These are phyloP conservation scores for Urosaurus nigricauda DNA, from an alignment of 2,797 vertebrate species.

Conservation along the genomic window DNA sequence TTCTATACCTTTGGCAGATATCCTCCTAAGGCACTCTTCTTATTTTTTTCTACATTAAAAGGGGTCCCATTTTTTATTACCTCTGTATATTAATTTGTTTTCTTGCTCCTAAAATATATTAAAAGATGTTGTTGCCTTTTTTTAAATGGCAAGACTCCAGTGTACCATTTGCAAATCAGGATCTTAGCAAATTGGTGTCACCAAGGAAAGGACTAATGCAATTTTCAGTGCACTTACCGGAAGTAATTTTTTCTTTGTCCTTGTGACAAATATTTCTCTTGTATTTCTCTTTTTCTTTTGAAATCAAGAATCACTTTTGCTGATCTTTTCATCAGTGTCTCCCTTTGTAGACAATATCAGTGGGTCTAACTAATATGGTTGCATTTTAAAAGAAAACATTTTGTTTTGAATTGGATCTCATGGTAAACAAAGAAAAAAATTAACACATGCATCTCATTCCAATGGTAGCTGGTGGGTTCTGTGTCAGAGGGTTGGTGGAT, in stretches of 20 bases:
- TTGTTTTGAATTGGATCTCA: background rate
- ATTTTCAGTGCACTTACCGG: conserved; percentile 22
- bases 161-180: conserved; percentile 17
- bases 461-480: too few species aligned
- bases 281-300: background rate
- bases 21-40: background rate
- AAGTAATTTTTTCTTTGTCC: background rate
- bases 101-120: background rate
- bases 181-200: conserved; percentile 32
- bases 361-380: background rate
- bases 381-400: background rate
- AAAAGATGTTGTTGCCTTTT: background rate
- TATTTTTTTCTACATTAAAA: conserved; percentile 17
- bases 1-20: background rate
- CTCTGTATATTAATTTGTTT: background rate
- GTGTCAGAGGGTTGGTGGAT: too few species aligned
- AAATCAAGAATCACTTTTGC: conserved; percentile 32
- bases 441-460: background rate
- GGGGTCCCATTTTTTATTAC: conserved; percentile 20
- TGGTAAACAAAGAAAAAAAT: background rate
- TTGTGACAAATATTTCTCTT: background rate
- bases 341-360: background rate
- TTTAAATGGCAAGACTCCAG: conserved; percentile 25
- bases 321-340: background rate
- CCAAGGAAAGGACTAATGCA: background rate